These are phyloP conservation scores for Leptinotarsa undecemlineata DNA, from an alignment of 1,140 invertebrate species.

Conservation along the genomic window DNA sequence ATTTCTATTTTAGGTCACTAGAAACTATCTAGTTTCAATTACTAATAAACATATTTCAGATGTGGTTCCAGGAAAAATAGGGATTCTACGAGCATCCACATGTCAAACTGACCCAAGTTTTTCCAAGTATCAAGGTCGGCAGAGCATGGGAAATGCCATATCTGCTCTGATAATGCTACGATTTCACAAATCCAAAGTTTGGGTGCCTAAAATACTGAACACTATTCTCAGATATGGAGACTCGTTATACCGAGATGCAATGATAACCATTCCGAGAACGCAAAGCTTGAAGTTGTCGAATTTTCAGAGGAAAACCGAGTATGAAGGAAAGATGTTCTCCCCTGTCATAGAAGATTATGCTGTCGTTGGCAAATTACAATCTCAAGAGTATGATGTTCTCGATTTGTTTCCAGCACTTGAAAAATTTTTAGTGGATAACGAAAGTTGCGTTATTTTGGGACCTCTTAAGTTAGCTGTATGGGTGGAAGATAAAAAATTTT, in stretches of 20 bases:
- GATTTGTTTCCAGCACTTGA: constrained; percentile 46
- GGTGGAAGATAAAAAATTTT: constrained; percentile 44
- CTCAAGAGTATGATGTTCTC: constrained; percentile 41
- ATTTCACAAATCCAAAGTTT: constrained; percentile 41
- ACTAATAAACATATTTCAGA: constrained; percentile 31
- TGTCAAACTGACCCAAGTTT: constrained; percentile 47
- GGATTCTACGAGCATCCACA: constrained; percentile 45
- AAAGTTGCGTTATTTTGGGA: constrained; percentile 47
- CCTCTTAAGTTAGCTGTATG: constrained; percentile 47
- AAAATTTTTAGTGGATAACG: constrained; percentile 45
- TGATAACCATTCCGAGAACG: constrained; percentile 36
- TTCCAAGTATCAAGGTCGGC: constrained; percentile 43
- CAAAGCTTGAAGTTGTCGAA: constrained; percentile 32
- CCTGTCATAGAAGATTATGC: constrained; percentile 39
- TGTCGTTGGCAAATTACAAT: constrained; percentile 45
- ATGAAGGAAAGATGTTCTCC: constrained; percentile 29
- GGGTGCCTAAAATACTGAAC: constrained; percentile 47
- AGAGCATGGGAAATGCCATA: constrained; percentile 47
- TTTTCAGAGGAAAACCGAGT: constrained; percentile 35
- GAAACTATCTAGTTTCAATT: too few relatives aligned
- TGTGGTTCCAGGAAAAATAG: constrained; percentile 31
- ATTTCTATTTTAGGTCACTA: too few relatives aligned
- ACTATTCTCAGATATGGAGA: constrained; percentile 47
- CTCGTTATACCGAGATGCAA: constrained; percentile 35
- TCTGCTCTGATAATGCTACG: constrained; percentile 47